Evolutionary conservation across 2,113 vertebrate species (phyloP), one percentile per base, ranked within the genome.

Genomic region (Dicerorhinus sumatrensis): DNA sequence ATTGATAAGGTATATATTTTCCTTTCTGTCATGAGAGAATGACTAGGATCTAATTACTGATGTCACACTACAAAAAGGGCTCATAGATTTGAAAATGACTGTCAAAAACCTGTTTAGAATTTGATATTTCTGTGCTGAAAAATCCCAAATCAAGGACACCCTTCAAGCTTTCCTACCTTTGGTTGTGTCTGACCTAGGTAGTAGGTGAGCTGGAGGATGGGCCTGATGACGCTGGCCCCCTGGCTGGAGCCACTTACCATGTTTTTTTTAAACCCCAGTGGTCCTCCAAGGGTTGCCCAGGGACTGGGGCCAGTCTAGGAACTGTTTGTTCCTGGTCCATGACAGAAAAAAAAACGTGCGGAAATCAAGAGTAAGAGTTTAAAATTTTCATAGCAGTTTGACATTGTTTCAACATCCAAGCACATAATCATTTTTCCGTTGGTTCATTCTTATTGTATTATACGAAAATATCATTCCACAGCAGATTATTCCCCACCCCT

Each of bases 131-230:
- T 65, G 29, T 51, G n/a, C 48, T 58, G 77, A n/a, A 90, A 79
- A 72, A 39, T 82, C 23, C 27, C 62, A 58, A 39, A 29, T 82
- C 20, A 29, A 86, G 39, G 83, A 27, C 17, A 54, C 4, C 33
- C 39, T 75, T 69, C 6, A 5, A 23, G 39, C 46, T 60, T 73
- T 62, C 21, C 27, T n/a, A 33, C 17, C 9, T 67, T 60, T 5
- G 18, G 33, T 75, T 10, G 0, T 1, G 8, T 39, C 27, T 1
- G 4, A 23, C 14, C n/a, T 12, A 3, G 29, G n/a, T 21, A 18
- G 31, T 48, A 12, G 36, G 42, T 20, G 23, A 86, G 60, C 31
- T 63, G 42, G 29, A n/a, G 13, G 51, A 6, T 13, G 21, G 51
- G 2, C 8, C 17, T 0, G 2, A 0, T 39, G 46, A 65, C 1